Evolutionary conservation across 2,797 vertebrate species (phyloP), one percentile per base, ranked within the genome.

Genomic region (Falco naumanni): DNA sequence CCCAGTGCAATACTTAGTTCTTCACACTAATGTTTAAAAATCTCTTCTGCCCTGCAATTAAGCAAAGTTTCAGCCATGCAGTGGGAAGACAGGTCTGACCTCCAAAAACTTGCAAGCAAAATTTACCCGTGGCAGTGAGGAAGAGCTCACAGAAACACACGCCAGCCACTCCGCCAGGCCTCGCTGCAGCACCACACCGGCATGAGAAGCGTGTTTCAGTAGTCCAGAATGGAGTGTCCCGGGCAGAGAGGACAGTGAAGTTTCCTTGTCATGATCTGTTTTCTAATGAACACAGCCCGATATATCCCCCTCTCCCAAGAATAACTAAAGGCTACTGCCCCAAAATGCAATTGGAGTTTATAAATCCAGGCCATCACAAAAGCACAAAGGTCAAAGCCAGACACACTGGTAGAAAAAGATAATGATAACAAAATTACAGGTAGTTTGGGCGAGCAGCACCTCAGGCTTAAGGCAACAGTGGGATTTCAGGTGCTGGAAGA

Each of bases 151-250:
- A 0, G 10, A 1, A 28, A 24, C 15, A 28, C 9, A 12, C 0
- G 0, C 6, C 39, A 45, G 31, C 33, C 5, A 1, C 0, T 0
- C 16, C 5, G 16, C 25, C 39, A 16, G 41, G 34, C 21, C 53
- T 20, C 37, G 37, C n/a, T 3, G 5, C 33, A 8, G 24, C 4
- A 2, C 6, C 0, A 22, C 1, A 1, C 14, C 0, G 0, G 26
- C 31, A 28, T 51, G 33, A 22, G 4, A 8, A 56, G 16, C 47
- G 10, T 3, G 1, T 6, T 14, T 18, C 54, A 43, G 14, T 31
- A 11, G 4, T 22, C 34, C 12, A 3, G 11, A 0, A 0, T 2
- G 2, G 29, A 47, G 50, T 8, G 50, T 22, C 3, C 1, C 20
- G 15, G 25, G 10, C 57, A 89, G 63, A 66, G 16, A 59, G 12